phyloP scores from a whole-genome alignment of 1,140 invertebrate species.

The Papilio dardanus region DNA sequence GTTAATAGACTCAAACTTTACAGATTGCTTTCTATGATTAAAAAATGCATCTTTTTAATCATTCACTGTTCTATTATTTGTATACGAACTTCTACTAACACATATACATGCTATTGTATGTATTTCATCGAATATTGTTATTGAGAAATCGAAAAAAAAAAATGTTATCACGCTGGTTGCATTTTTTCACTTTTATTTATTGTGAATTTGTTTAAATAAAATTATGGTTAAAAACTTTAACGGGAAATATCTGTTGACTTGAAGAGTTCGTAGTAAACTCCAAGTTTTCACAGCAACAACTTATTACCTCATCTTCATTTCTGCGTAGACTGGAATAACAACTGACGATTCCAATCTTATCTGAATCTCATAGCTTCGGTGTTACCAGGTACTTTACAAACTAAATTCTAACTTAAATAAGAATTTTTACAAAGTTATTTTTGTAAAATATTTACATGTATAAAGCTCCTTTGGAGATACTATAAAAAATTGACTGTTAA shows the following conservation, averaged over 20 bases:
- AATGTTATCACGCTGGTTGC: no score
- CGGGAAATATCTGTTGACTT: neutral
- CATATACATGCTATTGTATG: no score
- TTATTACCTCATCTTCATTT: constrained; percentile 16
- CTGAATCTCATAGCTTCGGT: neutral
- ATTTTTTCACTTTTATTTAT: neutral
- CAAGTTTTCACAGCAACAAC: constrained; percentile 3
- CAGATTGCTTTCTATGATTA: neutral
- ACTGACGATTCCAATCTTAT: neutral
- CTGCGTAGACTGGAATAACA: constrained; percentile 6
- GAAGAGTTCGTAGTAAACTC: constrained; percentile 4
- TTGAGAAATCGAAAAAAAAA: neutral
- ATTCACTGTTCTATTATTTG: no score
- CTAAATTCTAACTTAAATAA: neutral
- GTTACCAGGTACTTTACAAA: neutral
- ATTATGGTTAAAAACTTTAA: neutral
- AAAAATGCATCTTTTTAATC: no score
- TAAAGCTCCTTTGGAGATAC: no score
- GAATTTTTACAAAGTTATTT: neutral
- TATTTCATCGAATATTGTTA: no score
- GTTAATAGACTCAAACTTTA: constrained; percentile 22
- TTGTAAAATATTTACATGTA: neutral
- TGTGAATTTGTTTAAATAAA: neutral
- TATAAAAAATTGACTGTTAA: no score
- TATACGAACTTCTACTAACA: no score